A percentile compares a stretch with the other conserved stretches of the same genome.
These are phyloP conservation scores for Petrocephalus sullivani DNA, from an alignment of 2,797 vertebrate genomes.

Conservation along the genomic window DNA sequence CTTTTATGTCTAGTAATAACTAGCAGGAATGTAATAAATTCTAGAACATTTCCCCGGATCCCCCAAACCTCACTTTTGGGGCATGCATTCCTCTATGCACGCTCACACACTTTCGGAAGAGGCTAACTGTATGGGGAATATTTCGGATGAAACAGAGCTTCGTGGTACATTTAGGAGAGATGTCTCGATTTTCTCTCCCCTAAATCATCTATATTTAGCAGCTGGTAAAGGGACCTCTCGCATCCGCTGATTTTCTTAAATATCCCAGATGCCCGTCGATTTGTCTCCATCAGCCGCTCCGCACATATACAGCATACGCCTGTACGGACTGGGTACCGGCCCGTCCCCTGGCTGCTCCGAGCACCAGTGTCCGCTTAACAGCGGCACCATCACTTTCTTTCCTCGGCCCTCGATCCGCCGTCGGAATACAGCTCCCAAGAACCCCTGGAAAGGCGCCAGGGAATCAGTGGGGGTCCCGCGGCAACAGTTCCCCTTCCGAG, in stretches of 20 bases:
- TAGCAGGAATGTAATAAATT: background rate
- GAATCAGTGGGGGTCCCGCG: slow-evolving; percentile 40
- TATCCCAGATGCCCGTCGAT: background rate
- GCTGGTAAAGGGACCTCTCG: background rate
- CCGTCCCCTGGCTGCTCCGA: background rate
- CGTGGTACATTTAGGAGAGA: slow-evolving; percentile 3
- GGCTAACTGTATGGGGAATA: background rate
- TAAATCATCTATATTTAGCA: slow-evolving; percentile 13
- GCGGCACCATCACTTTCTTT: background rate
- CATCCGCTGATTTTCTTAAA: background rate
- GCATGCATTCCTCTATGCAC: background rate
- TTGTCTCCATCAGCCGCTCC: background rate
- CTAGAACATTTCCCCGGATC: background rate
- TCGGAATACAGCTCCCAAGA: background rate
- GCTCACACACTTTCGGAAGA: background rate
- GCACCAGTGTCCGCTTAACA: background rate
- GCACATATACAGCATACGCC: background rate
- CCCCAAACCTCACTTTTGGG: background rate
- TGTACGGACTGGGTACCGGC: too few species aligned
- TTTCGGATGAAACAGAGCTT: background rate
- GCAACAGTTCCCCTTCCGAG: slow-evolving; percentile 41
- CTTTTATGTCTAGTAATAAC: background rate
- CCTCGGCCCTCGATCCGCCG: background rate
- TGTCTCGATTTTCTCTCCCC: background rate
- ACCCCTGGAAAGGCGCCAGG: slow-evolving; percentile 31